phyloP scores from a whole-genome alignment of 2,797 vertebrate genomes.

The Enoplosus armatus region DNA sequence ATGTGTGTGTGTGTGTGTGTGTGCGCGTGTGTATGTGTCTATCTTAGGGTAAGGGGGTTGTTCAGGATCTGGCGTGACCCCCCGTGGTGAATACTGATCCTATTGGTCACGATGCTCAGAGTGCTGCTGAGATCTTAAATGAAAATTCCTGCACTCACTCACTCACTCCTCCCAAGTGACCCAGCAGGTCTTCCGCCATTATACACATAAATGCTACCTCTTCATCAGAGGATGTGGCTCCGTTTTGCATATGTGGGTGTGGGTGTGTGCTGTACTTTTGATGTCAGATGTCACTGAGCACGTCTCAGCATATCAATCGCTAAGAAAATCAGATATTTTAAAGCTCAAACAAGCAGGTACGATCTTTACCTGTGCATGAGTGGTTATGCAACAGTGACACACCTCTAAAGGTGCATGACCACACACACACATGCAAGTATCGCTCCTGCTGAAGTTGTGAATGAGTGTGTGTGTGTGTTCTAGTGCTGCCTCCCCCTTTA shows the following conservation, averaged over 20 bases:
- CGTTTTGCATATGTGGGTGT: conserved; percentile 48
- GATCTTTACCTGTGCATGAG: conserved; percentile 34
- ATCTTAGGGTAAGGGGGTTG: conserved; percentile 58
- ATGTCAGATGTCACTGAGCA: conserved; percentile 54
- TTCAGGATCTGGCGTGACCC: conserved; percentile 72
- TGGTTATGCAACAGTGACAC: conserved; percentile 49
- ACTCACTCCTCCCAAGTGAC: conserved; percentile 68
- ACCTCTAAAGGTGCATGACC: conserved; percentile 19
- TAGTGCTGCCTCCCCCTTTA: conserved; percentile 56
- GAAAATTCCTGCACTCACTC: conserved; percentile 81
- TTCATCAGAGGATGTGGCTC: conserved; percentile 61
- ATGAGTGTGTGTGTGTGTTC: conserved; percentile 69
- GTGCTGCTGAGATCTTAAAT: conserved; percentile 80
- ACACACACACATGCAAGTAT: conserved; percentile 44
- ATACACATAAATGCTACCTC: conserved; percentile 62
- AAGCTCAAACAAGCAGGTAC: conserved; percentile 43
- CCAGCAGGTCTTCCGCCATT: conserved; percentile 71
- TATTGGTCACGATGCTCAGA: conserved; percentile 79
- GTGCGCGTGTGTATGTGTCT: conserved; percentile 30
- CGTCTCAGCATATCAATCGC: conserved; percentile 49
- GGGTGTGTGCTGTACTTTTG: conserved; percentile 35
- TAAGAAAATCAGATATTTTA: conserved; percentile 14
- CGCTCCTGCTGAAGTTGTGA: conserved; percentile 56
- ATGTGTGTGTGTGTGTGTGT: conserved; percentile 13
- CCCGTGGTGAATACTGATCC: conserved; percentile 77